Conservation (phyloP, 2,113 vertebrate genomes). For the Amia ocellicauda region DNA sequence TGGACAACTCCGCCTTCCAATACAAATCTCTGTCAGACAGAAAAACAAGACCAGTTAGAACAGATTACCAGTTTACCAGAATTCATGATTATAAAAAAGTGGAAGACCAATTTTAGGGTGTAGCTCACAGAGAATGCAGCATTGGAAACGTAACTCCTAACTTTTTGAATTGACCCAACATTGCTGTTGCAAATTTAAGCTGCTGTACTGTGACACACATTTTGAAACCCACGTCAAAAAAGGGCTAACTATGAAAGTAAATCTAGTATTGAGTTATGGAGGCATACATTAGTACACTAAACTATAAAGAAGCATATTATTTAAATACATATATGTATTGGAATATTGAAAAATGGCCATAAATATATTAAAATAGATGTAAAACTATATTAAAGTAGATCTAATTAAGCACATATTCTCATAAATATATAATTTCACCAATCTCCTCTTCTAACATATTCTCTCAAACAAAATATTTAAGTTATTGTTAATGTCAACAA, state of each 20-base stretch:
- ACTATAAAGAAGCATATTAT: neutral
- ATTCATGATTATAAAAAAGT: neutral
- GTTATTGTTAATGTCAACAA: too few relatives aligned
- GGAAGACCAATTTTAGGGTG: neutral
- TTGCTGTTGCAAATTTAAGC: neutral
- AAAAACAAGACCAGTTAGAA: neutral
- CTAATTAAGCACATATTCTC: too few relatives aligned
- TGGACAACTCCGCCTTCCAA: constrained; percentile 56
- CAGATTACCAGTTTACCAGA: too few relatives aligned
- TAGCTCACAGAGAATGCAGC: neutral
- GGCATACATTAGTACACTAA: neutral
- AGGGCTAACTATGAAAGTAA: neutral
- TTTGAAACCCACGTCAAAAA: too few relatives aligned
- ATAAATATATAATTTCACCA: too few relatives aligned
- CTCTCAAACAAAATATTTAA: too few relatives aligned
- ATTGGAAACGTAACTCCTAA: neutral
- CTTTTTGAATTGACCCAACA: neutral
- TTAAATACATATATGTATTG: neutral
- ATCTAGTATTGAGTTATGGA: neutral
- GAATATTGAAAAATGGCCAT: neutral
- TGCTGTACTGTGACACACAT: too few relatives aligned
- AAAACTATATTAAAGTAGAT: too few relatives aligned
- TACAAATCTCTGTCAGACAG: constrained; percentile 38
- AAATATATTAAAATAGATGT: too few relatives aligned
- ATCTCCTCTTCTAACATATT: too few relatives aligned